A percentile compares a stretch with the other conserved stretches of the same genome.
Evolutionary conservation across 2,113 vertebrate genomes (phyloP).

Genomic region (Camarhynchus parvulus): DNA sequence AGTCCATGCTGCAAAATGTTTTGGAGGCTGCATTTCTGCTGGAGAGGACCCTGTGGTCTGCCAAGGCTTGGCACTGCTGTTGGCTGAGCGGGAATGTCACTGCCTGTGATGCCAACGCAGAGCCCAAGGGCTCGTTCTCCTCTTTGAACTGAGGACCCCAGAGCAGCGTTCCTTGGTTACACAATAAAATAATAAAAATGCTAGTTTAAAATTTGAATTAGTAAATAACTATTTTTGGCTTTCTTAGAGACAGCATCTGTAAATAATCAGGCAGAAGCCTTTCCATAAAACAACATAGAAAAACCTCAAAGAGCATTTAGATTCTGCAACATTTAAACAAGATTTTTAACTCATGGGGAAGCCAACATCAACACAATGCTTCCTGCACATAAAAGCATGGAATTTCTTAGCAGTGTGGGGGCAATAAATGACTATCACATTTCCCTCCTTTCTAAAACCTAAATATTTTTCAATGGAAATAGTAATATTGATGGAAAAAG

Average conservation of each 20-base stretch:
- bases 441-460: conserved; percentile 76
- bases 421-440: conserved; percentile 84
- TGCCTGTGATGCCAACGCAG: not conserved
- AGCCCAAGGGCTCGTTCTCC: not conserved
- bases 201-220: conserved; percentile 68
- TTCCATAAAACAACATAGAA: conserved; percentile 84
- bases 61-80: not conserved
- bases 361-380: conserved; percentile 92
- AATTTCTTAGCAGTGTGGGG: conserved; percentile 84
- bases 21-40: not conserved
- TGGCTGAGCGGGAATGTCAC: not conserved
- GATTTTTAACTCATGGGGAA: conserved; percentile 73
- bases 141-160: conserved; percentile 24
- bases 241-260: conserved; percentile 81
- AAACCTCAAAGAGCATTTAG: conserved; percentile 84
- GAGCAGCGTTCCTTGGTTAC: conserved; percentile 51
- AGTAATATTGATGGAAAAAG: conserved; percentile 68
- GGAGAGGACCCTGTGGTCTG: not conserved
- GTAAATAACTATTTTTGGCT: conserved; percentile 78
- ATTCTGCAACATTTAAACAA: conserved; percentile 88
- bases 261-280: conserved; percentile 87
- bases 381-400: conserved; percentile 90
- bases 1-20: not conserved
- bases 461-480: conserved; percentile 74
- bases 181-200: conserved; percentile 66